These are phyloP conservation scores for Bombus soroeensis DNA, from an alignment of 1,140 invertebrate species.

Conservation along the genomic window DNA sequence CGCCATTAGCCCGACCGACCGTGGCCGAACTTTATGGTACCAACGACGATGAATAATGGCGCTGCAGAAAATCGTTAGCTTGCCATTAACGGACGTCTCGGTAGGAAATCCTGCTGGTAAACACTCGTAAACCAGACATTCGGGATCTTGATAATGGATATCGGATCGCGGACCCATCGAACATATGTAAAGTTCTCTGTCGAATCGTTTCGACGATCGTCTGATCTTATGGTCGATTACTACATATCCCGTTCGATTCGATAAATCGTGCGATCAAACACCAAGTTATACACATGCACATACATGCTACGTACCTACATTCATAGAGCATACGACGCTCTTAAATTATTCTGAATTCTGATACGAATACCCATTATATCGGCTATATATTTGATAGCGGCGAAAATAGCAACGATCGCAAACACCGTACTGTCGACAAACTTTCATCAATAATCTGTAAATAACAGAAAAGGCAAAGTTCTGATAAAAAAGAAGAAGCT, in stretches of 20 bases:
- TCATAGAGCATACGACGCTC: neutral
- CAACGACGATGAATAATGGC: slow-evolving; percentile 65
- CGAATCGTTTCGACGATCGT: neutral
- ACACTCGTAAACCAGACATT: slow-evolving; percentile 62
- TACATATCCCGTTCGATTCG: neutral
- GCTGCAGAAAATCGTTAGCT: slow-evolving; percentile 62
- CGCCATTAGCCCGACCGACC: slow-evolving; percentile 62
- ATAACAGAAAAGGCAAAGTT: neutral
- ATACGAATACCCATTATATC: neutral
- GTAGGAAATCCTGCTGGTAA: slow-evolving; percentile 61
- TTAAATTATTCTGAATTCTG: neutral
- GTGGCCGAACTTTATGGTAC: slow-evolving; percentile 65
- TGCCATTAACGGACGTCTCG: slow-evolving; percentile 45
- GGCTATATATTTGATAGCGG: neutral
- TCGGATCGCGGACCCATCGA: slow-evolving; percentile 29
- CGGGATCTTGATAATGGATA: slow-evolving; percentile 63
- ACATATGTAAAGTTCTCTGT: neutral
- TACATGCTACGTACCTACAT: neutral
- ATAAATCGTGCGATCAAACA: neutral
- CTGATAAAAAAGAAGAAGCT: neutral
- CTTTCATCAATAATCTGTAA: neutral
- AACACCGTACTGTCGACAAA: neutral
- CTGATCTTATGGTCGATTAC: too few species aligned
- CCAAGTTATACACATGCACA: neutral
- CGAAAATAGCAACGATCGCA: neutral